These are phyloP conservation scores for Trilocha varians DNA, from an alignment of 2,888 invertebrate genomes.

Conservation along the genomic window DNA sequence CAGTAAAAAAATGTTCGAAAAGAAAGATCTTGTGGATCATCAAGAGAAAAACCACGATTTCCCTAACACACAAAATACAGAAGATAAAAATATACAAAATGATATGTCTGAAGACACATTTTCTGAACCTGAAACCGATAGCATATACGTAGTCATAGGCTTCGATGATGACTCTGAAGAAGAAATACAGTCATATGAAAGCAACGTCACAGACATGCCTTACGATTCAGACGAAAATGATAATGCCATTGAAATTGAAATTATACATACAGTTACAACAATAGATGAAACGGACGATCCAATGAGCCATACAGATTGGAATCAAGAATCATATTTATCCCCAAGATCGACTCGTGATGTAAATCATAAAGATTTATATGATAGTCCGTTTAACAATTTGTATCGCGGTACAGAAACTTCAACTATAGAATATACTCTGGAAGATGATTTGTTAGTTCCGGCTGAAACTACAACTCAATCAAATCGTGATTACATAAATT, in stretches of 20 bases:
- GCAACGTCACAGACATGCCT: neutral
- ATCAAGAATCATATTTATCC: neutral
- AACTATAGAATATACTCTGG: neutral
- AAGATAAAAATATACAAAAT: too few species aligned
- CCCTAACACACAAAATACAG: too few species aligned
- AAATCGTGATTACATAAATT: neutral
- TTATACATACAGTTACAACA: neutral
- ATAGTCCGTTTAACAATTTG: neutral
- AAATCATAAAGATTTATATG: neutral
- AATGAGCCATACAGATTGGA: neutral
- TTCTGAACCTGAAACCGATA: too few species aligned
- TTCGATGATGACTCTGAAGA: neutral
- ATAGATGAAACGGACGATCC: neutral
- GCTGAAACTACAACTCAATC: neutral
- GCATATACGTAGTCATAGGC: neutral
- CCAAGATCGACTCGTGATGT: neutral
- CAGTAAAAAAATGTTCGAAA: neutral
- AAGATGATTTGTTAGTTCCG: neutral
- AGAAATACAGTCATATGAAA: neutral
- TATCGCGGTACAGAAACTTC: neutral
- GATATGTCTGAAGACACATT: too few species aligned
- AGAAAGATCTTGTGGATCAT: too few species aligned
- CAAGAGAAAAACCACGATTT: too few species aligned
- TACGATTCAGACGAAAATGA: neutral
- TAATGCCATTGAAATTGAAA: neutral